Conservation (phyloP, 2,888 invertebrate genomes). For the Noctua janthina region DNA sequence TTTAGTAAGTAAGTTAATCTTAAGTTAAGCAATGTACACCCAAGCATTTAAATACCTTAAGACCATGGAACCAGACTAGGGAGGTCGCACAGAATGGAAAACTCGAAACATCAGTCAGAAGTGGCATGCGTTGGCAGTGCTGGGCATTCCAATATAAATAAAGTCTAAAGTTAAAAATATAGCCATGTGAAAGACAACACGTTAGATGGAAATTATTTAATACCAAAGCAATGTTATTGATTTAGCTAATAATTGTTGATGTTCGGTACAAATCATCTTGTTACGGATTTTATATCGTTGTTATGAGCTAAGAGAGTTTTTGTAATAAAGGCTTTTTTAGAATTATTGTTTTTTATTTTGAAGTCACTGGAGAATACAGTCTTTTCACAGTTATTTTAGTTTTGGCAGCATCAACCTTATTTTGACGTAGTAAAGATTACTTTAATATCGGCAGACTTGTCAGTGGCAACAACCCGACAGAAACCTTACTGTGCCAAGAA, state of each 20-base stretch:
- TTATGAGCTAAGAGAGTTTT: slow-evolving; percentile 83
- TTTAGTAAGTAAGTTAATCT: slow-evolving; percentile 83
- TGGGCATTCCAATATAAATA: slow-evolving; percentile 87
- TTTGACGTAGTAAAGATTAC: neutral
- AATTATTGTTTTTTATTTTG: slow-evolving; percentile 61
- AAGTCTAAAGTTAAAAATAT: slow-evolving; percentile 77
- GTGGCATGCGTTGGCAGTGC: slow-evolving; percentile 73
- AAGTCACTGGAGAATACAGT: neutral
- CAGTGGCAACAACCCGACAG: neutral
- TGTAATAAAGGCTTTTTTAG: slow-evolving; percentile 84
- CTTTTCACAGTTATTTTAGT: neutral
- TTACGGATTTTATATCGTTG: slow-evolving; percentile 80
- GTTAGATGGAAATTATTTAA: slow-evolving; percentile 69
- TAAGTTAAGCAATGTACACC: slow-evolving; percentile 82
- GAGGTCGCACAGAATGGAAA: slow-evolving; percentile 52
- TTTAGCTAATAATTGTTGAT: slow-evolving; percentile 72
- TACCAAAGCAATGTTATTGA: slow-evolving; percentile 69
- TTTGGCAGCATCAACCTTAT: neutral
- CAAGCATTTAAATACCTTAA: slow-evolving; percentile 85
- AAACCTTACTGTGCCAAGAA: neutral
- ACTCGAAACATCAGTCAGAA: slow-evolving; percentile 52
- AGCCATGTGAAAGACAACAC: slow-evolving; percentile 82
- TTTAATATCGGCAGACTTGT: neutral
- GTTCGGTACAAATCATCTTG: slow-evolving; percentile 76
- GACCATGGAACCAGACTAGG: slow-evolving; percentile 60